Base-by-base conservation (phyloP, 2,888 invertebrate genomes). In the Eristalinus aeneus region DNA sequence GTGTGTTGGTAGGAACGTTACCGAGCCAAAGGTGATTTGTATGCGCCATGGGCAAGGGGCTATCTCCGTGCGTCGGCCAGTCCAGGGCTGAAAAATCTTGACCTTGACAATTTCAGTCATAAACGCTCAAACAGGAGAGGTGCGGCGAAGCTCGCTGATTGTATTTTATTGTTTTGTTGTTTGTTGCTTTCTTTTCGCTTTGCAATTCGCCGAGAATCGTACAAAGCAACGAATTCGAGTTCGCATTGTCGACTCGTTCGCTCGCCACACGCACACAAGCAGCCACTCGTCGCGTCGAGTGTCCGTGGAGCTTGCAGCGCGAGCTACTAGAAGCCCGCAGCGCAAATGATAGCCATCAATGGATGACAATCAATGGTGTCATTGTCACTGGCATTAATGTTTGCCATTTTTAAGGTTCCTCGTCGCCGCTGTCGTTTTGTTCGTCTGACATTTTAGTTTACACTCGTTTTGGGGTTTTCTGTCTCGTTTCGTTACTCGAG, bases 41-140 rank as follows among this genome's bases (percentile, higher is more conserved):
- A 76, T 85, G 80, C 72, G 36, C 31, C 60, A 56, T 68, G 46
- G 27, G 53, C 68, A 73, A 60, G 61, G 20, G 63, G 22, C 46
- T 60, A 20, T 53, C 58, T 31, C 36, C 39, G 63, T 74, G 74
- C 56, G 65, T 54, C 67, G 46, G 46, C 71, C 56, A 74, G 58
- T 65, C 32, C 67, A 76, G 80, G 76, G 72, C 76, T 72, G 36
- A 53, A 27, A 81, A 73, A 81, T 85, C 85, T 85, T 85, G 85
- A 85, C 85, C 85, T 85, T 85, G 85, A 85, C 85, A 85, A 85
- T 77, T 76, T 81, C 67, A 67, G 84, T 67, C 63, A 79, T 71
- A 73, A 79, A 67, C 61, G 53, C 65, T 73, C 34, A 61, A 56
- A 27, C 32, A 32, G 34, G 79, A 36, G 36, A 12, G 69, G 74